phyloP scores from a whole-genome alignment of 1,140 invertebrate species.

The Orchestia grillus region DNA sequence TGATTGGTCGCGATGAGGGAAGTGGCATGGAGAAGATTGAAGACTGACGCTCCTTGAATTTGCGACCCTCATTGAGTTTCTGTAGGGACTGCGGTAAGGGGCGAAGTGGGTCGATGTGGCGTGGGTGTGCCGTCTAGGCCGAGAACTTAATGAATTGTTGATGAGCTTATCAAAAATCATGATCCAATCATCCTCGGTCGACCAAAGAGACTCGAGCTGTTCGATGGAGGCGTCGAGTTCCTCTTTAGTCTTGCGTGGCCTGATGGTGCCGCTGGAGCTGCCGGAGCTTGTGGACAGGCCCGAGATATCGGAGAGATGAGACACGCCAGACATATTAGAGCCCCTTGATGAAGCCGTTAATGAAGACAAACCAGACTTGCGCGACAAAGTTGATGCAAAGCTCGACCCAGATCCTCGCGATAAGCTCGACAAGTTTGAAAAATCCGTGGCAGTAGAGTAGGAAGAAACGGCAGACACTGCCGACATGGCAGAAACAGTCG shows the following conservation, averaged over 20 bases:
- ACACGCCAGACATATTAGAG: neutral
- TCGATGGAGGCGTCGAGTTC: constrained; percentile 65
- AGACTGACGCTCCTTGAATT: constrained; percentile 29
- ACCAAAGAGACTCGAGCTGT: constrained; percentile 65
- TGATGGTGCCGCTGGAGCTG: constrained; percentile 62
- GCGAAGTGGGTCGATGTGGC: constrained; percentile 52
- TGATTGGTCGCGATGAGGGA: constrained; percentile 52
- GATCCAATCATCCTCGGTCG: constrained; percentile 66
- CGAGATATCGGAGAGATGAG: constrained; percentile 39
- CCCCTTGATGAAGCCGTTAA: neutral
- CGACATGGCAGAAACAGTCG: constrained; percentile 15
- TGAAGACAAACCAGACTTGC: constrained; percentile 17
- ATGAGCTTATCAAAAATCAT: constrained; percentile 67
- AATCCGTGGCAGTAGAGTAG: neutral
- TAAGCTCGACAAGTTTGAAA: constrained; percentile 1
- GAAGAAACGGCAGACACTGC: neutral
- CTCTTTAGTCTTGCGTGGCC: constrained; percentile 65
- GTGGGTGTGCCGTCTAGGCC: constrained; percentile 62
- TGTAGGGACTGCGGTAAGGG: constrained; percentile 59
- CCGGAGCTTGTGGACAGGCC: constrained; percentile 58
- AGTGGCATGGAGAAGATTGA: constrained; percentile 59
- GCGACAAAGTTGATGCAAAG: neutral
- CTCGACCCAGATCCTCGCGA: neutral
- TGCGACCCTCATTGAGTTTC: constrained; percentile 61
- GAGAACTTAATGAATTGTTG: constrained; percentile 62